Percentiles rank a stretch among this genome's conserved stretches.
These are phyloP conservation scores for Schizothorax lantsangensis DNA, from an alignment of 2,797 vertebrate genomes.

Conservation along the genomic window DNA sequence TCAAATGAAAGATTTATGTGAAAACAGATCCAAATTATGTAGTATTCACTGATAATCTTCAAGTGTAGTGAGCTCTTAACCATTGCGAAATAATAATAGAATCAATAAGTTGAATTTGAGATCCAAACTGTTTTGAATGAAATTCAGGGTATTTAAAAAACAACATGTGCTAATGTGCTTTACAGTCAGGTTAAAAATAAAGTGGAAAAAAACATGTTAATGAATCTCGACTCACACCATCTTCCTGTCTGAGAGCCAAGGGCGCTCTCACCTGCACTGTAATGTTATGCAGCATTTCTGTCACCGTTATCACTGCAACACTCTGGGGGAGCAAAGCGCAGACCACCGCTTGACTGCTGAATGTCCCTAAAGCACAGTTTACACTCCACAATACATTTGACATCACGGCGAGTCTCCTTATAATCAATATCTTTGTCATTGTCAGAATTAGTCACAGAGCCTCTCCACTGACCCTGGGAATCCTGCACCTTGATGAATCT, in stretches of 20 bases:
- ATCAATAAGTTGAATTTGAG: background rate
- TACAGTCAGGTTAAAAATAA: background rate
- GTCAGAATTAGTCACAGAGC: constrained; percentile 12
- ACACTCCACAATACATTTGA: background rate
- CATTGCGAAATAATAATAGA: background rate
- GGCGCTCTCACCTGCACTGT: constrained; percentile 23
- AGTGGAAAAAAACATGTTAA: constrained; percentile 1
- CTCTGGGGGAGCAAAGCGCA: constrained; percentile 26
- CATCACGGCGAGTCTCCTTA: background rate
- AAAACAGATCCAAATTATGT: background rate
- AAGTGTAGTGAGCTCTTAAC: background rate
- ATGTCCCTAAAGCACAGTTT: constrained; percentile 7
- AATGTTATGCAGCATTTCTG: constrained; percentile 32
- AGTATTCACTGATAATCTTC: background rate
- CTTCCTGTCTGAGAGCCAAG: constrained; percentile 22
- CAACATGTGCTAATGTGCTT: background rate
- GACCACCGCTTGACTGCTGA: constrained; percentile 31
- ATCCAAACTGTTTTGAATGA: background rate
- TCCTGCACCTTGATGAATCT: background rate
- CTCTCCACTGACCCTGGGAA: constrained; percentile 16
- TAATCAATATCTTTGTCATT: constrained; percentile 28
- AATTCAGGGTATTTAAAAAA: background rate
- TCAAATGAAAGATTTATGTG: background rate
- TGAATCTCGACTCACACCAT: constrained; percentile 6
- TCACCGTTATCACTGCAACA: constrained; percentile 30